These are phyloP conservation scores for Heliconius sara DNA, from an alignment of 2,888 invertebrate genomes.

Conservation along the genomic window DNA sequence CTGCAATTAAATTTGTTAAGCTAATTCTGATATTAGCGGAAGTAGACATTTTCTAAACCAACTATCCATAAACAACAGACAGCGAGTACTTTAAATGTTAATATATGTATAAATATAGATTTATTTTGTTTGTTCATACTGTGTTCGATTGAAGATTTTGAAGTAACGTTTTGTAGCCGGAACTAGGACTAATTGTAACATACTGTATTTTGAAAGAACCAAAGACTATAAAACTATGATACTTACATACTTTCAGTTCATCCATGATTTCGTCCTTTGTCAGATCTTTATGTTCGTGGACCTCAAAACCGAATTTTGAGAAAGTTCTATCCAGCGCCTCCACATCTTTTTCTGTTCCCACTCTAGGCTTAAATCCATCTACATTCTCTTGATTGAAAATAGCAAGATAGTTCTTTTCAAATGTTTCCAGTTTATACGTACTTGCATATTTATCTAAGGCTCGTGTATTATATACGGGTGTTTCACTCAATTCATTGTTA, in stretches of 20 bases:
- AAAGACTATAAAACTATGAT: neutral
- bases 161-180: too few relatives aligned
- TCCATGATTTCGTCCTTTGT: slow-evolving; percentile 61
- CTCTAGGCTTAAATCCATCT: slow-evolving; percentile 59
- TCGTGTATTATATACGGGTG: slow-evolving; percentile 47
- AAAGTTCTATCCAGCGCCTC: slow-evolving; percentile 61
- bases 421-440: slow-evolving; percentile 70
- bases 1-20: too few relatives aligned
- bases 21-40: too few relatives aligned
- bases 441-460: slow-evolving; percentile 60
- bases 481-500: slow-evolving; percentile 16
- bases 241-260: slow-evolving; percentile 60
- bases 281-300: slow-evolving; percentile 58
- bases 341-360: slow-evolving; percentile 67
- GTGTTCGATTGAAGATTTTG: too few relatives aligned
- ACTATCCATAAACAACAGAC: too few relatives aligned
- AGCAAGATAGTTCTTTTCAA: slow-evolving; percentile 66
- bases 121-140: too few relatives aligned
- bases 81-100: too few relatives aligned
- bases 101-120: too few relatives aligned
- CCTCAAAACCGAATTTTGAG: slow-evolving; percentile 63
- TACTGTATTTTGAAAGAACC: too few relatives aligned
- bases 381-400: slow-evolving; percentile 70
- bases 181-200: too few relatives aligned
- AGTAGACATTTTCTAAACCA: too few relatives aligned